Conservation (phyloP, 1,140 invertebrate species). For the Aphelenchoides besseyi region DNA sequence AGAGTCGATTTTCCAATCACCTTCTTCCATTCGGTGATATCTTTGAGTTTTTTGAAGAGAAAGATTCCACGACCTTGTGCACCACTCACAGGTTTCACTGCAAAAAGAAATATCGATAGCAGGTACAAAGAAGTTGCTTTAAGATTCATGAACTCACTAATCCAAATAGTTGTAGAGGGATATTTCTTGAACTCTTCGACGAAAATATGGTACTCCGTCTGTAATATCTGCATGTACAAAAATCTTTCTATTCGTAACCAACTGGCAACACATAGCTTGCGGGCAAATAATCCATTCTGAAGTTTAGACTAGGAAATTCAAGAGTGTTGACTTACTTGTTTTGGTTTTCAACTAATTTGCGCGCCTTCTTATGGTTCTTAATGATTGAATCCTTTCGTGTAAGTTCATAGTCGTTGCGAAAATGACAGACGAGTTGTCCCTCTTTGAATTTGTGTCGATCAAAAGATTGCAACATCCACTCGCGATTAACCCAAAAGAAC, state of each 20-base stretch:
- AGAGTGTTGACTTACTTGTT: constrained; percentile 25
- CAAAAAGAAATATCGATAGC: too few relatives aligned
- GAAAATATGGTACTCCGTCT: constrained; percentile 67
- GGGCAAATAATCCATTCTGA: constrained; percentile 65
- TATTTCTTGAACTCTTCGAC: constrained; percentile 67
- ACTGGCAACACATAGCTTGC: constrained; percentile 66
- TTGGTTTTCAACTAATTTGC: constrained; percentile 62
- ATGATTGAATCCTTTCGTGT: constrained; percentile 66
- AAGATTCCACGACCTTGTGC: constrained; percentile 67
- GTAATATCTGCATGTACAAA: constrained; percentile 9
- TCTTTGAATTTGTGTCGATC: constrained; percentile 66
- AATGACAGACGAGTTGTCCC: constrained; percentile 66
- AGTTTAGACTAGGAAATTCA: constrained; percentile 10
- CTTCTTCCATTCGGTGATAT: constrained; percentile 68
- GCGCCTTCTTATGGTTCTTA: constrained; percentile 65
- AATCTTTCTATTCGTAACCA: constrained; percentile 39
- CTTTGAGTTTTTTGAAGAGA: constrained; percentile 66
- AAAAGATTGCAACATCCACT: constrained; percentile 64
- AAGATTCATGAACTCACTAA: too few relatives aligned
- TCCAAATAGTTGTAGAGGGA: constrained; percentile 63
- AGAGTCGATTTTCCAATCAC: constrained; percentile 35
- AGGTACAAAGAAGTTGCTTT: constrained; percentile 63
- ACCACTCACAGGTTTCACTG: constrained; percentile 67
- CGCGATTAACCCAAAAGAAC: constrained; percentile 66
- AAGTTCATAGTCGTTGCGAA: constrained; percentile 67